These are phyloP conservation scores for Lucinisca nassula DNA, from an alignment of 2,888 invertebrate species.

Conservation along the genomic window DNA sequence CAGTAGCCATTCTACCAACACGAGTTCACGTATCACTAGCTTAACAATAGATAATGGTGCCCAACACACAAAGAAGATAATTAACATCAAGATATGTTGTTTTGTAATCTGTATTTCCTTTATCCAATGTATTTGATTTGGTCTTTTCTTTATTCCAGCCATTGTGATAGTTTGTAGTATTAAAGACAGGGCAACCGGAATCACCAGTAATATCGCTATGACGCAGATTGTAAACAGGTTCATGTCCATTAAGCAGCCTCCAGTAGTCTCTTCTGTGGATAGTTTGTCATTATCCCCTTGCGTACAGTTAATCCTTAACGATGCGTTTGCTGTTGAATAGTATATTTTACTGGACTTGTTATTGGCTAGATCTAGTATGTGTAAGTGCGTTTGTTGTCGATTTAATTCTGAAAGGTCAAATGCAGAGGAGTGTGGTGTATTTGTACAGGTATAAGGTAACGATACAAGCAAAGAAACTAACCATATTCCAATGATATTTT, in stretches of 20 bases:
- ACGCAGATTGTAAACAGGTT: background rate
- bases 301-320: background rate
- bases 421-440: background rate
- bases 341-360: background rate
- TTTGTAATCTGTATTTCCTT: conserved; percentile 51
- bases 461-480: conserved; percentile 14
- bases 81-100: conserved; percentile 39
- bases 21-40: background rate
- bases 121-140: conserved; percentile 52
- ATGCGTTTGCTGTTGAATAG: background rate
- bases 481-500: conserved; percentile 40
- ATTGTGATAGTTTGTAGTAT: conserved; percentile 22
- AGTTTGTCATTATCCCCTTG: background rate
- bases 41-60: conserved; percentile 16
- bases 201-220: background rate
- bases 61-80: conserved; percentile 29
- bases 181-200: background rate
- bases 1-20: background rate
- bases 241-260: background rate
- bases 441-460: conserved; percentile 28
- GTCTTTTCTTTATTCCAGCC: conserved; percentile 22
- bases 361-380: background rate
- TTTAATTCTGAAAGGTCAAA: background rate
- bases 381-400: background rate
- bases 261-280: background rate